These are phyloP conservation scores for Brachionus manjavacas DNA, from an alignment of 1,140 invertebrate species.

Conservation along the genomic window DNA sequence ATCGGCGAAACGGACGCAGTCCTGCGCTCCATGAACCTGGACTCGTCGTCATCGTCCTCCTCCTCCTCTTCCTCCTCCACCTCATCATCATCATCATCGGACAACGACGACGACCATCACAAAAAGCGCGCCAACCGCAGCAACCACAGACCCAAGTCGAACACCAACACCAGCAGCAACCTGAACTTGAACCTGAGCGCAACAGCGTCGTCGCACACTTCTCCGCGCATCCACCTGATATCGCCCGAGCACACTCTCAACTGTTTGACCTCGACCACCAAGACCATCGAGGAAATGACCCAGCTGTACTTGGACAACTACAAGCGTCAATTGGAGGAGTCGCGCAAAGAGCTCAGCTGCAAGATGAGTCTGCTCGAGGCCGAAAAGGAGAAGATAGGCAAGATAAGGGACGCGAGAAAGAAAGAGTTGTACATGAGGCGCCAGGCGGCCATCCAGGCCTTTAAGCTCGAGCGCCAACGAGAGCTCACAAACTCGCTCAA, in stretches of 20 bases:
- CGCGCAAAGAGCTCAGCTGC: not conserved
- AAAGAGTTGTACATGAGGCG: conserved; percentile 25
- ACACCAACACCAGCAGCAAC: not conserved
- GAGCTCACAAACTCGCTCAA: not conserved
- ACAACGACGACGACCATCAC: too few relatives aligned
- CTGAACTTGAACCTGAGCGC: not conserved
- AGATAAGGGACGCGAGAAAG: conserved; percentile 4
- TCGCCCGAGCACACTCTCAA: not conserved
- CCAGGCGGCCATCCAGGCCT: conserved; percentile 30
- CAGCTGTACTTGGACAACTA: conserved; percentile 30
- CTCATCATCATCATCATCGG: not conserved
- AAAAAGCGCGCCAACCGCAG: too few relatives aligned
- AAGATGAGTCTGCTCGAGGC: not conserved
- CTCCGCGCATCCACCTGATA: not conserved
- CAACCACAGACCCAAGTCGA: too few relatives aligned
- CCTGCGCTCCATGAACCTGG: conserved; percentile 9
- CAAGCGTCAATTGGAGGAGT: conserved; percentile 23
- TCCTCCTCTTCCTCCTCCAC: not conserved
- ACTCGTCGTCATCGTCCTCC: not conserved
- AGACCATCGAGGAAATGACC: conserved; percentile 29
- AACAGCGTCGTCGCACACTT: not conserved
- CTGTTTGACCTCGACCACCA: not conserved
- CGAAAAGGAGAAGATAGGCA: conserved; percentile 35
- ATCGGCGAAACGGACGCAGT: conserved; percentile 39
- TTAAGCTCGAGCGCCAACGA: conserved; percentile 21